phyloP scores from a whole-genome alignment of 2,888 invertebrate genomes.

The Dolichopus griseipennis region DNA sequence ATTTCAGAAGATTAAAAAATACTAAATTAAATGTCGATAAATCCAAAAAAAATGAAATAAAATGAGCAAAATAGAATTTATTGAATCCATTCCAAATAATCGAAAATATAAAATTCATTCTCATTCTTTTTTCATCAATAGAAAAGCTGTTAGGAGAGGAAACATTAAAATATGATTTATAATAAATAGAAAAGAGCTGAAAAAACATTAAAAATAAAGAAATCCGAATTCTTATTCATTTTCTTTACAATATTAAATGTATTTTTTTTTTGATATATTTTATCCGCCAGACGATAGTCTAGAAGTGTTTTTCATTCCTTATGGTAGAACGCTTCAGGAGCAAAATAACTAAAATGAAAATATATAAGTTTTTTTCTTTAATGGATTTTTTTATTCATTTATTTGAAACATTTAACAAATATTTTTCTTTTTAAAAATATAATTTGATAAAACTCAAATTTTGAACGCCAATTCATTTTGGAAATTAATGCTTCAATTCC shows the following conservation, averaged over 20 bases:
- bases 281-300: conserved; percentile 1
- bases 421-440: too few species aligned
- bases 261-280: not conserved
- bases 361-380: not conserved
- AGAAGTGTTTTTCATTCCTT: conserved; percentile 4
- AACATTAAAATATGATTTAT: conserved; percentile 1
- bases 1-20: too few species aligned
- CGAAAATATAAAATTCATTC: not conserved
- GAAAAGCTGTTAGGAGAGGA: not conserved
- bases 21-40: too few species aligned
- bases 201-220: not conserved
- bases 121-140: not conserved
- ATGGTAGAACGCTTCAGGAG: not conserved
- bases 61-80: not conserved
- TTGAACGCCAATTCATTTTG: too few species aligned
- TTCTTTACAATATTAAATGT: too few species aligned
- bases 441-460: too few species aligned
- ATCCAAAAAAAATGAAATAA: not conserved
- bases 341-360: not conserved
- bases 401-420: too few species aligned
- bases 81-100: not conserved
- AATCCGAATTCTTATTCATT: not conserved
- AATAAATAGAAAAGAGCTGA: not conserved
- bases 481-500: too few species aligned
- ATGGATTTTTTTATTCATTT: not conserved